phyloP scores from a whole-genome alignment of 2,113 vertebrate genomes.

The Dolichotis patagonum region DNA sequence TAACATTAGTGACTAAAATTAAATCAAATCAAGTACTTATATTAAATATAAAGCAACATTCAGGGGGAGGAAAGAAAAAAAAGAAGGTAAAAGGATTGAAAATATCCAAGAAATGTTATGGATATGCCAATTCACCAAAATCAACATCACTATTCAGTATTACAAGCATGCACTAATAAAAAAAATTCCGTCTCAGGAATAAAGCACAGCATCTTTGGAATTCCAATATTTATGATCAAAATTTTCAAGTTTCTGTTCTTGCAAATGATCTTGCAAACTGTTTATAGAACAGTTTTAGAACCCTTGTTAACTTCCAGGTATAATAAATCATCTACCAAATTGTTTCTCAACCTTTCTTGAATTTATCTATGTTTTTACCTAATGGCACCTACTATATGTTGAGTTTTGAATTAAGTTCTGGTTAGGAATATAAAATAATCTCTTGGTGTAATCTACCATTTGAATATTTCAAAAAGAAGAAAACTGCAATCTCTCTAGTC shows the following conservation, averaged over 20 bases:
- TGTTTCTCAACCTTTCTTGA: not conserved
- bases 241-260: conserved; percentile 50
- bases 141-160: not conserved
- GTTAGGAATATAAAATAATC: not conserved
- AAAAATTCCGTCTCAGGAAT: conserved; percentile 1
- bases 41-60: conserved; percentile 43
- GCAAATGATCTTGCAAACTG: not conserved
- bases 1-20: conserved; percentile 36
- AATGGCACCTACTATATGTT: not conserved
- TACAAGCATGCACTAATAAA: not conserved
- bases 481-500: not conserved
- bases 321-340: conserved; percentile 44
- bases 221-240: conserved; percentile 19
- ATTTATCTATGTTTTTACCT: conserved; percentile 9
- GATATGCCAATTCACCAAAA: not conserved
- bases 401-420: conserved; percentile 1
- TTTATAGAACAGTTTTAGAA: conserved; percentile 12
- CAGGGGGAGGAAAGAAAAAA: not conserved
- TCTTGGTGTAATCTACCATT: not conserved
- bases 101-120: not conserved
- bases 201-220: conserved; percentile 24
- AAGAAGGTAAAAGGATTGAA: not conserved
- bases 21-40: conserved; percentile 55
- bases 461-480: conserved; percentile 4
- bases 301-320: not conserved